A percentile compares a stretch with the other conserved stretches of the same genome.
Evolutionary conservation across 2,113 vertebrate species (phyloP).

Genomic region (Clarias batrachus): DNA sequence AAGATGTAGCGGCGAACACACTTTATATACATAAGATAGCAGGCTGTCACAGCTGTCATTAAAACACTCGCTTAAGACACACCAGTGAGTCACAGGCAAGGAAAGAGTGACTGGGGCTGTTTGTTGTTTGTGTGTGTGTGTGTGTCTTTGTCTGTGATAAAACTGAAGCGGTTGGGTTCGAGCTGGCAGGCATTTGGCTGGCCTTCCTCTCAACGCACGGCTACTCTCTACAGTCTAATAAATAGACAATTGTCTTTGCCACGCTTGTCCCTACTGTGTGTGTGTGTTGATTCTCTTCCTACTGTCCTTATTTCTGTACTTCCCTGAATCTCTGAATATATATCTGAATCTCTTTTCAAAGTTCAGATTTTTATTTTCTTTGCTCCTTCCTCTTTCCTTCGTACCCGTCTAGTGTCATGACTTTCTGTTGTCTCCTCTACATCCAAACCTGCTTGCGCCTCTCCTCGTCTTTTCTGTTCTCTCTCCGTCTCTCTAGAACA

Average conservation of each 20-base stretch:
- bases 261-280: not conserved
- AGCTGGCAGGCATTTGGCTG: slow-evolving; percentile 62
- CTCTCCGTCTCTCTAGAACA: not conserved
- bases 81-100: slow-evolving; percentile 18
- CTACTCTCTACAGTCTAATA: slow-evolving; percentile 66
- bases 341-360: not conserved
- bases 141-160: slow-evolving; percentile 21
- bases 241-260: slow-evolving; percentile 51
- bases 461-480: not conserved
- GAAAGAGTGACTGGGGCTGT: slow-evolving; percentile 16
- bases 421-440: slow-evolving; percentile 12
- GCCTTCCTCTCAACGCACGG: slow-evolving; percentile 59
- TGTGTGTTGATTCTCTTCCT: not conserved
- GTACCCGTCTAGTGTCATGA: slow-evolving; percentile 4
- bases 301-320: not conserved
- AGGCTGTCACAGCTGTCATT: slow-evolving; percentile 43
- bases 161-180: slow-evolving; percentile 57
- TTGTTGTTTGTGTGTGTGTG: slow-evolving; percentile 21
- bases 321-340: too few species aligned
- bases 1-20: slow-evolving; percentile 7
- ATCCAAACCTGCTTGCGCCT: not conserved
- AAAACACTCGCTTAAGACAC: slow-evolving; percentile 47
- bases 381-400: slow-evolving; percentile 9
- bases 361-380: slow-evolving; percentile 7
- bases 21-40: slow-evolving; percentile 25